phyloP scores from a whole-genome alignment of 2,113 vertebrate genomes.

The Cryptomyrus ogoouensis region DNA sequence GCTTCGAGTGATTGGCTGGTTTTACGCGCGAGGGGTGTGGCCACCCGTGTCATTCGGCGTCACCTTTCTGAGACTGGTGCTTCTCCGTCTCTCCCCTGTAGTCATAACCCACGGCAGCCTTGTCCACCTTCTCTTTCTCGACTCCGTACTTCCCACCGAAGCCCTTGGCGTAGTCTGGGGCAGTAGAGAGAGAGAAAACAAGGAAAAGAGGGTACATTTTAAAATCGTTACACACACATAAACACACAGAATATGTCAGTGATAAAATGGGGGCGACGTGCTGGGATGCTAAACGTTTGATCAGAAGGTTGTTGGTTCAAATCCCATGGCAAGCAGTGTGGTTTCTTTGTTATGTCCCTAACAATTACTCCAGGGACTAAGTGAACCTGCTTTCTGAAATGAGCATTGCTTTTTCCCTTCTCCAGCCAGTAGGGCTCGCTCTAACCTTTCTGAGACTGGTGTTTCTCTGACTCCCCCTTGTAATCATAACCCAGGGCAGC shows the following conservation, averaged over 20 bases:
- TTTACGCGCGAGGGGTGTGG: neutral
- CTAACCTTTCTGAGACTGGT: slow-evolving; percentile 79
- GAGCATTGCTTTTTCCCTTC: neutral
- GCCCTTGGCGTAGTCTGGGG: slow-evolving; percentile 29
- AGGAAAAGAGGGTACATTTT: neutral
- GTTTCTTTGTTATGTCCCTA: neutral
- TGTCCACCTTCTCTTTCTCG: slow-evolving; percentile 75
- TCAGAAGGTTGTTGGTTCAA: neutral
- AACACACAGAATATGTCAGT: neutral
- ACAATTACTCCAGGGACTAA: neutral
- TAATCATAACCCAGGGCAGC: slow-evolving; percentile 79
- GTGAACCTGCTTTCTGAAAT: neutral
- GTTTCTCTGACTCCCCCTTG: slow-evolving; percentile 76
- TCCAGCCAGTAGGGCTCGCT: neutral
- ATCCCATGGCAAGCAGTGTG: neutral
- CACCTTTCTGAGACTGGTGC: slow-evolving; percentile 65
- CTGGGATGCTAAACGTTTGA: neutral
- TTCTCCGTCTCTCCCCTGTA: slow-evolving; percentile 59
- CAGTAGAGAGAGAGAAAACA: neutral
- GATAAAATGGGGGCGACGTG: neutral
- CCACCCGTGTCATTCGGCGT: neutral
- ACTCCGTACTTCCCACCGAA: slow-evolving; percentile 72
- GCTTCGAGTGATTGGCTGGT: neutral
- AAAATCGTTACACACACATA: neutral
- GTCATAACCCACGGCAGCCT: slow-evolving; percentile 57